These are phyloP conservation scores for Dysdera silvatica DNA, from an alignment of 1,140 invertebrate genomes.

Conservation along the genomic window DNA sequence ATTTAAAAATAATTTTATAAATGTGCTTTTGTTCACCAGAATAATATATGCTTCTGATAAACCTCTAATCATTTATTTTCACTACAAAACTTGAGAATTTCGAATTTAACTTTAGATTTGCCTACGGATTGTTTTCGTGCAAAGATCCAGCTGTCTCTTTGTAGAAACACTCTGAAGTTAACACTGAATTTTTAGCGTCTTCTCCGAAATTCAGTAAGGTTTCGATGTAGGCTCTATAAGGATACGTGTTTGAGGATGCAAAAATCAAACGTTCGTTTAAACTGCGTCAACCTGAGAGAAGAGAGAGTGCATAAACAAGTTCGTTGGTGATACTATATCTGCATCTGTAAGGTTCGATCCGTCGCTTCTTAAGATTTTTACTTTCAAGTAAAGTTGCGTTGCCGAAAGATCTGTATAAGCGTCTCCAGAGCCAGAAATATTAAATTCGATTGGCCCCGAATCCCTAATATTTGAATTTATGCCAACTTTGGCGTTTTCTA, in stretches of 20 bases:
- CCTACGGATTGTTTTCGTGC: background rate
- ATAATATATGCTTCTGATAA: background rate
- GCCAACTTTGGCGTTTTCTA: no score
- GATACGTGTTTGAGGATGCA: background rate
- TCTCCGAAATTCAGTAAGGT: constrained; percentile 7
- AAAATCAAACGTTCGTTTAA: background rate
- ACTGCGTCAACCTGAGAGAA: background rate
- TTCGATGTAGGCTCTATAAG: constrained; percentile 2
- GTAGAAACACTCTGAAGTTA: constrained; percentile 2
- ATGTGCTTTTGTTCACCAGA: background rate
- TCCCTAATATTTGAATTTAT: no score
- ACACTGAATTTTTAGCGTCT: background rate
- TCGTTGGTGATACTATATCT: no score
- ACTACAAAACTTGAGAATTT: no score
- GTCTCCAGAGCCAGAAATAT: no score
- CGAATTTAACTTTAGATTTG: no score
- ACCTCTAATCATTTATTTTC: no score
- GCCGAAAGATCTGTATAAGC: no score
- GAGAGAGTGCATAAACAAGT: no score
- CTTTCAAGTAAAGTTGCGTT: background rate
- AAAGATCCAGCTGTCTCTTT: background rate
- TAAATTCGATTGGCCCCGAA: no score
- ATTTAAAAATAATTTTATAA: background rate
- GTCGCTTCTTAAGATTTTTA: background rate
- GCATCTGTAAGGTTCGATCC: no score